phyloP scores from a whole-genome alignment of 2,797 vertebrate genomes.

The Protonibea diacanthus region DNA sequence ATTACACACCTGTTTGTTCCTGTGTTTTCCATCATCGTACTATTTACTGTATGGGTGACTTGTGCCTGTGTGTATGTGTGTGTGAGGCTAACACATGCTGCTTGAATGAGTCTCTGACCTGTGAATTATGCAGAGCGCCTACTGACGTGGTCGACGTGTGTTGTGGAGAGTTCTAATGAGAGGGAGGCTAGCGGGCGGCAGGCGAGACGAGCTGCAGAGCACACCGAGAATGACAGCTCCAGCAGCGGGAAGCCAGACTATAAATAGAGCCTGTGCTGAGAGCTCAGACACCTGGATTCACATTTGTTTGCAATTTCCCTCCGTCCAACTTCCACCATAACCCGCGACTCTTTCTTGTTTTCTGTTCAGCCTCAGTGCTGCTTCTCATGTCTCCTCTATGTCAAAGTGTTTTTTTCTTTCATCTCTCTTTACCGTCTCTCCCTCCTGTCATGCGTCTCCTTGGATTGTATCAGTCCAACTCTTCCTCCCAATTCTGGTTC shows the following conservation, averaged over 20 bases:
- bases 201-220: slow-evolving; percentile 57
- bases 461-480: background rate
- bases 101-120: slow-evolving; percentile 52
- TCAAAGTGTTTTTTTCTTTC: slow-evolving; percentile 1
- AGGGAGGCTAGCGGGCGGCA: slow-evolving; percentile 51
- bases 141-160: slow-evolving; percentile 40
- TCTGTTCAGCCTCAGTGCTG: slow-evolving; percentile 1
- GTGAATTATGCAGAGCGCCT: slow-evolving; percentile 63
- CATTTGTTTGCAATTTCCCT: slow-evolving; percentile 41
- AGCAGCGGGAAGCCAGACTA: slow-evolving; percentile 59
- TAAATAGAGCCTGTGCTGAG: slow-evolving; percentile 69
- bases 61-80: background rate
- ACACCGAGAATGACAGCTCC: slow-evolving; percentile 60
- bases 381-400: slow-evolving; percentile 17
- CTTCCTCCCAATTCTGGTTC: background rate
- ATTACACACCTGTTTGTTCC: slow-evolving; percentile 12
- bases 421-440: background rate
- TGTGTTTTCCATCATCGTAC: slow-evolving; percentile 10
- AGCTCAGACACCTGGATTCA: slow-evolving; percentile 67
- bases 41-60: slow-evolving; percentile 1
- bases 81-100: slow-evolving; percentile 39
- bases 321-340: slow-evolving; percentile 35
- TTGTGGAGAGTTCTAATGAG: slow-evolving; percentile 71
- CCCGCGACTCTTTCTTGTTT: background rate
- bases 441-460: slow-evolving; percentile 10